These are phyloP conservation scores for Verasper variegatus DNA, from an alignment of 2,113 vertebrate species.

Conservation along the genomic window DNA sequence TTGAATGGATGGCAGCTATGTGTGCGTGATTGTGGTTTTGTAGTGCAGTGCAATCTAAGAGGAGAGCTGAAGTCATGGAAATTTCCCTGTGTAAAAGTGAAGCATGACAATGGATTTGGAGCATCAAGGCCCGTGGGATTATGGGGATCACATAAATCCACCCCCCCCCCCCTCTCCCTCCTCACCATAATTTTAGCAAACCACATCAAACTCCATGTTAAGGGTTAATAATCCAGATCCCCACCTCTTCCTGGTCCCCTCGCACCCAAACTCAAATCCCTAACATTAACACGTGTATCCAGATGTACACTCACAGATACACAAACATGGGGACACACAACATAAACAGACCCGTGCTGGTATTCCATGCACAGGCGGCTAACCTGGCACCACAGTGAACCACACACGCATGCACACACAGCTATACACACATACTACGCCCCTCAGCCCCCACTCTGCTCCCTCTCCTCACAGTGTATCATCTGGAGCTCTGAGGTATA, in stretches of 20 bases:
- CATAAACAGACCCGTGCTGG: conserved; percentile 31
- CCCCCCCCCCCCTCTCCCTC: neutral
- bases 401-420: conserved; percentile 1
- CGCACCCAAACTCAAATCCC: conserved; percentile 65
- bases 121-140: conserved; percentile 80
- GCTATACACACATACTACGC: conserved; percentile 9
- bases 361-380: conserved; percentile 20
- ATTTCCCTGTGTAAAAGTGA: conserved; percentile 79
- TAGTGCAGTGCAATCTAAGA: conserved; percentile 74
- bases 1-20: conserved; percentile 70
- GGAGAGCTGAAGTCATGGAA: conserved; percentile 81
- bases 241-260: conserved; percentile 65
- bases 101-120: conserved; percentile 84
- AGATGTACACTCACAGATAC: conserved; percentile 24
- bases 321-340: conserved; percentile 9
- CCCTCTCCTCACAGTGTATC: conserved; percentile 56
- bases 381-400: conserved; percentile 5
- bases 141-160: conserved; percentile 79
- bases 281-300: conserved; percentile 59
- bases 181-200: conserved; percentile 70
- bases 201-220: conserved; percentile 78
- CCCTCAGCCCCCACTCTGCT: conserved; percentile 1
- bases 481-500: conserved; percentile 74
- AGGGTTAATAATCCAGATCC: conserved; percentile 81
- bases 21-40: conserved; percentile 71